A percentile compares a stretch with the other conserved stretches of the same genome.
Evolutionary conservation across 2,797 vertebrate genomes (phyloP).

Genomic region (Silurus aristotelis): DNA sequence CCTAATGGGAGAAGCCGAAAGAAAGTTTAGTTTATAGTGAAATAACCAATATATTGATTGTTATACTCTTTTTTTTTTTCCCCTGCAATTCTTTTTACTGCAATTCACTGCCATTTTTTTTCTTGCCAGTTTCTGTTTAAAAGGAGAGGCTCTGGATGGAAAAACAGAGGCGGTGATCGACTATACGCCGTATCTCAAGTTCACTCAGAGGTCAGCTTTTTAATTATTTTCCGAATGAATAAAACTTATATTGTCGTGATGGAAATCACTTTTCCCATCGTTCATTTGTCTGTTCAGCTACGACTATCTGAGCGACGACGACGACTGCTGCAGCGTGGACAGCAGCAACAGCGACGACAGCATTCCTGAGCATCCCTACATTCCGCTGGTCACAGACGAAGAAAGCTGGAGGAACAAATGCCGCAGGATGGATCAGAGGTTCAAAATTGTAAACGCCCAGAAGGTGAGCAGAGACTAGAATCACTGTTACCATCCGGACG

Average conservation of each 20-base stretch:
- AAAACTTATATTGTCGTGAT: not conserved
- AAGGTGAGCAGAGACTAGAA: constrained; percentile 68
- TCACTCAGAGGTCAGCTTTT: constrained; percentile 83
- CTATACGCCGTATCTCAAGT: constrained; percentile 88
- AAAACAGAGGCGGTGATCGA: constrained; percentile 85
- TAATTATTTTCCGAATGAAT: not conserved
- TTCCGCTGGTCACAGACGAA: constrained; percentile 82
- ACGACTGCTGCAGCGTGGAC: constrained; percentile 81
- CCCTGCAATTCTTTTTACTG: too few relatives aligned
- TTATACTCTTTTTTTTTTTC: not conserved
- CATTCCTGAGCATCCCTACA: constrained; percentile 81
- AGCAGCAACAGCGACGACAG: constrained; percentile 87
- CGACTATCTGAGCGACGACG: constrained; percentile 84
- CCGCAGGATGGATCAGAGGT: constrained; percentile 88
- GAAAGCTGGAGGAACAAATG: constrained; percentile 88
- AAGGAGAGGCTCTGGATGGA: constrained; percentile 84
- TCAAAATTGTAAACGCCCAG: constrained; percentile 85
- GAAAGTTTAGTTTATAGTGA: not conserved
- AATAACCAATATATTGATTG: not conserved
- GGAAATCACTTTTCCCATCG: not conserved
- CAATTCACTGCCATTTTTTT: too few relatives aligned
- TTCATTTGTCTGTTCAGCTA: constrained; percentile 67
- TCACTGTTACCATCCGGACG: not conserved
- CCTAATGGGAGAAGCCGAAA: too few relatives aligned
- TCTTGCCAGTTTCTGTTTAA: constrained; percentile 81